Conservation (phyloP, 2,113 vertebrate species). For the Carassius gibelio region DNA sequence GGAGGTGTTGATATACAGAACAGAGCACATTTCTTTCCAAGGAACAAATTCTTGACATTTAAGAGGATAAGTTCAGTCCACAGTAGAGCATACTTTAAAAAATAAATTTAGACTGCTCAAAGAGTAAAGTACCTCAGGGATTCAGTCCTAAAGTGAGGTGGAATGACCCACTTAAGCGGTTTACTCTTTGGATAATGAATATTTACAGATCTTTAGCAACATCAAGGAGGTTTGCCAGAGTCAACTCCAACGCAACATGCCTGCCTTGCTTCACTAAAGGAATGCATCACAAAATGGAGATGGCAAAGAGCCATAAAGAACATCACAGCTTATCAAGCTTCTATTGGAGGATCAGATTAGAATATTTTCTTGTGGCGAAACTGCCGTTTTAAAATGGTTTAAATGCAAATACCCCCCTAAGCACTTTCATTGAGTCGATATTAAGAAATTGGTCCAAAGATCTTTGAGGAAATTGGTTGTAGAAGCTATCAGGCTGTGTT, state of each 20-base stretch:
- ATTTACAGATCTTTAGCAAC: constrained; percentile 66
- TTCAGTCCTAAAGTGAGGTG: constrained; percentile 29
- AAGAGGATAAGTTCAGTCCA: constrained; percentile 57
- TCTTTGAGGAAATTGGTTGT: constrained; percentile 50
- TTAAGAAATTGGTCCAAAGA: constrained; percentile 43
- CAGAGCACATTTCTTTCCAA: constrained; percentile 60
- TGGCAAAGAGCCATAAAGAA: constrained; percentile 53
- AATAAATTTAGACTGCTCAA: constrained; percentile 53
- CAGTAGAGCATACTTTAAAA: constrained; percentile 55
- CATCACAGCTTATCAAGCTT: constrained; percentile 67
- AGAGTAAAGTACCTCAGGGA: constrained; percentile 56
- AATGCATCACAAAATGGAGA: constrained; percentile 61
- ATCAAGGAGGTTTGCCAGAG: constrained; percentile 61
- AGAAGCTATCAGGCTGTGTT: constrained; percentile 67
- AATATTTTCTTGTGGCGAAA: constrained; percentile 40
- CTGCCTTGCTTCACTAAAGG: constrained; percentile 66
- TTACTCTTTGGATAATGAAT: constrained; percentile 61
- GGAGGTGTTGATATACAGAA: constrained; percentile 60
- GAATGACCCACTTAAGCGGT: constrained; percentile 46
- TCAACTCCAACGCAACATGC: constrained; percentile 52
- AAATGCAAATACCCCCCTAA: not conserved
- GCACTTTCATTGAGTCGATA: constrained; percentile 15
- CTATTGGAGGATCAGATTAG: constrained; percentile 54
- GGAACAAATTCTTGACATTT: constrained; percentile 59
- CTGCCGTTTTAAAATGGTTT: constrained; percentile 41